Evolutionary conservation across 2,888 invertebrate species (phyloP).

Genomic region (Cryptocheilus praepositus): DNA sequence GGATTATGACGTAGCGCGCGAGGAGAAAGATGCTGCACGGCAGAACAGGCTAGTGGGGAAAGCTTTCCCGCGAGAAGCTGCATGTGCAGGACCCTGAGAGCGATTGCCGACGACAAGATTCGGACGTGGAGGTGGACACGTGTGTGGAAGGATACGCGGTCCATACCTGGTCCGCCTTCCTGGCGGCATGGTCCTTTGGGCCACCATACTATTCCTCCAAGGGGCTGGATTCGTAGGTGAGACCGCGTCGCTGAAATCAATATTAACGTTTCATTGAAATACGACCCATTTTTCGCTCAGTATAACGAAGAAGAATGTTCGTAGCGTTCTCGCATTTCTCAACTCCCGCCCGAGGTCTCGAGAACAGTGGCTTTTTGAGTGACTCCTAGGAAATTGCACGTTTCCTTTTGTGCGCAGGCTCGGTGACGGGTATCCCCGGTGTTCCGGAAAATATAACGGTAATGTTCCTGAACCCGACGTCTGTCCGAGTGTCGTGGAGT

Average conservation of each 20-base stretch:
- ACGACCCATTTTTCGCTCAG: too few species aligned
- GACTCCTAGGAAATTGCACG: not conserved
- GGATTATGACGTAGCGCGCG: conserved; percentile 33
- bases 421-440: conserved; percentile 83
- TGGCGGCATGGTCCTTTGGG: conserved; percentile 79
- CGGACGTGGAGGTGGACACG: conserved; percentile 36
- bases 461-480: conserved; percentile 89
- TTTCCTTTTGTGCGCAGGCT: conserved; percentile 78
- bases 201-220: conserved; percentile 78
- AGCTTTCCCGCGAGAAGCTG: not conserved
- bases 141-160: conserved; percentile 69
- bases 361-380: not conserved
- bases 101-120: not conserved
- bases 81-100: not conserved
- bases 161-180: conserved; percentile 75
- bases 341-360: too few species aligned
- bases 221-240: conserved; percentile 78
- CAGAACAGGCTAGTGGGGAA: conserved; percentile 37
- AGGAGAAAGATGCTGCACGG: conserved; percentile 34
- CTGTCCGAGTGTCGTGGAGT: conserved; percentile 91
- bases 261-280: too few species aligned
- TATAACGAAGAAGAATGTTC: too few species aligned
- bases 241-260: not conserved
- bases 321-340: too few species aligned
- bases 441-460: conserved; percentile 93